Conservation (phyloP, 2,888 invertebrate genomes). For the Apamea monoglypha region DNA sequence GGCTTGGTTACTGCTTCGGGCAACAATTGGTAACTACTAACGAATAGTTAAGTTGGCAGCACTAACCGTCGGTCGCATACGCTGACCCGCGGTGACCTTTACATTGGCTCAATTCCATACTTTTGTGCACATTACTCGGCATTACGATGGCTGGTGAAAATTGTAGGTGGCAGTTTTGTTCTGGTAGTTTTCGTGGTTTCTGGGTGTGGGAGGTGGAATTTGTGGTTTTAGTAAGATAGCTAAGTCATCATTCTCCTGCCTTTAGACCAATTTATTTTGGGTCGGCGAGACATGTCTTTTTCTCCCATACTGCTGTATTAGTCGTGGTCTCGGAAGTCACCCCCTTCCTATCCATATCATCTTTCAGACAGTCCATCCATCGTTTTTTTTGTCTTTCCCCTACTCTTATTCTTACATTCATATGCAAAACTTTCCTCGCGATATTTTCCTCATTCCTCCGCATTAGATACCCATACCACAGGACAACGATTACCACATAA, state of each 20-base stretch:
- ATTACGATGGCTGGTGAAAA: conserved; percentile 39
- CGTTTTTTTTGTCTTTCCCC: background rate
- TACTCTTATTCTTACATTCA: background rate
- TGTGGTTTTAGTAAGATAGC: background rate
- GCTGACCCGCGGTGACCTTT: conserved; percentile 66
- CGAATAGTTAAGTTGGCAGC: conserved; percentile 68
- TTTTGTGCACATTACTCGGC: conserved; percentile 56
- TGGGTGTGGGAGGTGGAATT: background rate
- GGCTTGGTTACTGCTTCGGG: conserved; percentile 48
- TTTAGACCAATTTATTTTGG: background rate
- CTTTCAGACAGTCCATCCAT: background rate
- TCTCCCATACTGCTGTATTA: background rate
- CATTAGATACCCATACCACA: too few relatives aligned
- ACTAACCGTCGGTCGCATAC: conserved; percentile 65
- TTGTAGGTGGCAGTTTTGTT: conserved; percentile 31
- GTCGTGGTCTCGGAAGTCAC: background rate
- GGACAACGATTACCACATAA: too few relatives aligned
- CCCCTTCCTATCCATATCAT: background rate
- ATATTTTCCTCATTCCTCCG: too few relatives aligned
- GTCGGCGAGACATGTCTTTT: background rate
- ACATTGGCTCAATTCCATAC: conserved; percentile 71
- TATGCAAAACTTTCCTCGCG: background rate
- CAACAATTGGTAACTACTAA: conserved; percentile 55
- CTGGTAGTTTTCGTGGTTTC: background rate
- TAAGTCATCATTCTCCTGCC: background rate